A percentile compares a stretch with the other conserved stretches of the same genome.
phyloP scores from a whole-genome alignment of 2,113 vertebrate genomes.

The Aegotheles bennettii region DNA sequence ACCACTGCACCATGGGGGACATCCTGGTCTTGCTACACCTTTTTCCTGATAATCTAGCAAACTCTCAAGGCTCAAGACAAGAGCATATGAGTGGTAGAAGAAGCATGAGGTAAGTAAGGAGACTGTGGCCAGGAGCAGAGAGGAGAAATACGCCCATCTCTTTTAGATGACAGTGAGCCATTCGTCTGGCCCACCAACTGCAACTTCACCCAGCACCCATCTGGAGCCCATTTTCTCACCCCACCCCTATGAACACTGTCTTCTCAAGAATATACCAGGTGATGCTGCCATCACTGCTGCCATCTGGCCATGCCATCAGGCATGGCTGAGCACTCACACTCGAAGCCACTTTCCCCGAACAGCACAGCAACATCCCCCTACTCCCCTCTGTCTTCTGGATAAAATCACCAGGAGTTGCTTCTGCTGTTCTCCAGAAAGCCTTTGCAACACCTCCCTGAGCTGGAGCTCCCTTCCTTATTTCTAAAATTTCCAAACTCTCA shows the following conservation, averaged over 20 bases:
- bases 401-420: not conserved
- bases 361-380: not conserved
- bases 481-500: not conserved
- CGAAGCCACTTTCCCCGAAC: accelerated
- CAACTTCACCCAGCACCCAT: not conserved
- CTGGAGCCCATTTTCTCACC: not conserved
- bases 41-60: not conserved
- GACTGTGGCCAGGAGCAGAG: not conserved
- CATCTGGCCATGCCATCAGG: not conserved
- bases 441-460: not conserved
- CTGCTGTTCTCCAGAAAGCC: not conserved
- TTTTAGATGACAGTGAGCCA: not conserved
- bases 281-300: not conserved
- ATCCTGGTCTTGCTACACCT: not conserved
- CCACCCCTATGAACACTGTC: not conserved
- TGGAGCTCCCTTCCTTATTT: not conserved
- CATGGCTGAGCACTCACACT: not conserved
- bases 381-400: not conserved
- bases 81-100: not conserved
- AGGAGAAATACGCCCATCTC: not conserved
- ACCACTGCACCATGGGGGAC: accelerated
- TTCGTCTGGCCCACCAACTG: not conserved
- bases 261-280: not conserved
- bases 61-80: not conserved
- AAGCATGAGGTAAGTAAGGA: not conserved